Percentiles rank a stretch among this genome's conserved stretches.
Evolutionary conservation across 2,113 vertebrate species (phyloP).

Genomic region (Smithornis capensis): DNA sequence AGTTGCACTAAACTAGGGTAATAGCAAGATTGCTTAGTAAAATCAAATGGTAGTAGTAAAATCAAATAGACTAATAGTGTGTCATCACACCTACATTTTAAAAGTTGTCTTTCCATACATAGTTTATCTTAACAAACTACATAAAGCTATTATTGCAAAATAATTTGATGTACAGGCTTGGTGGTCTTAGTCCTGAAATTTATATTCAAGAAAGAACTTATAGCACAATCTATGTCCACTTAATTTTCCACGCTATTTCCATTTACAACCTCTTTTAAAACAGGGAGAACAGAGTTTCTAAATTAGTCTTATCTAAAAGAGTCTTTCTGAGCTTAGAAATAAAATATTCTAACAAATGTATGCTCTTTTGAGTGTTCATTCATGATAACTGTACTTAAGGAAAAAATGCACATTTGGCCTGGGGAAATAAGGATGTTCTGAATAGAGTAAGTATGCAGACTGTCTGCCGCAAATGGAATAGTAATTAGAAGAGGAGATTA

Average conservation of each 20-base stretch:
- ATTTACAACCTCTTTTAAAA: neutral
- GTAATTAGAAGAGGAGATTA: slow-evolving; percentile 52
- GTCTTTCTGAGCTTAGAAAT: slow-evolving; percentile 42
- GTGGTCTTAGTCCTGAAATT: neutral
- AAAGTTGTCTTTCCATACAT: neutral
- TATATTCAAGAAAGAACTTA: neutral
- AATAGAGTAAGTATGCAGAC: slow-evolving; percentile 56
- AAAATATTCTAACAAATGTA: slow-evolving; percentile 30
- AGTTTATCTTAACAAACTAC: neutral
- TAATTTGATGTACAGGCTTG: neutral
- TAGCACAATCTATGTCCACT: neutral
- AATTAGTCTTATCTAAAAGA: neutral
- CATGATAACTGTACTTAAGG: slow-evolving; percentile 41
- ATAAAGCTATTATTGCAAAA: neutral
- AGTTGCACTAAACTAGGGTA: neutral
- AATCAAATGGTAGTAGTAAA: neutral
- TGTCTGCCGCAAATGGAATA: slow-evolving; percentile 7
- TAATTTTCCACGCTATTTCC: neutral
- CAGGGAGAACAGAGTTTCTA: slow-evolving; percentile 15
- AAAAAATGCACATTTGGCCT: slow-evolving; percentile 51
- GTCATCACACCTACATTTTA: neutral
- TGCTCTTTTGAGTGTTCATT: slow-evolving; percentile 52
- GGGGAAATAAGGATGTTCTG: slow-evolving; percentile 31
- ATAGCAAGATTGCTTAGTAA: neutral
- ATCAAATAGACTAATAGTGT: neutral